Evolutionary conservation across 1,140 invertebrate genomes (phyloP).

Genomic region (Bursaphelenchus mucronatus): DNA sequence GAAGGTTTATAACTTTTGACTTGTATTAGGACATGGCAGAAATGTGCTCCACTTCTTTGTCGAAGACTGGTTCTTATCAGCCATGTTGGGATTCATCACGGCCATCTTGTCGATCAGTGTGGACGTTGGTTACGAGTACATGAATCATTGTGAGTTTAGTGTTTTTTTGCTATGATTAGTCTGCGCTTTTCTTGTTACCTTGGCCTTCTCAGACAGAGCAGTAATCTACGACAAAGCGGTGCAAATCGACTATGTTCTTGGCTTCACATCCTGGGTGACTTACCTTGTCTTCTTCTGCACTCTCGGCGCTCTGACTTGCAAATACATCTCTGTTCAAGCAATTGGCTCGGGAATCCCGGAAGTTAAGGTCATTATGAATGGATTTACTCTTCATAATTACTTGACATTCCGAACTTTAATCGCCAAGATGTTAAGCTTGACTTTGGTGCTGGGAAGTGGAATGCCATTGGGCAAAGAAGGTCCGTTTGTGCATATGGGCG

Average conservation of each 20-base stretch:
- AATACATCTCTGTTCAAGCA: constrained; percentile 53
- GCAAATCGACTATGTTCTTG: constrained; percentile 34
- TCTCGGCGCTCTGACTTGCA: constrained; percentile 50
- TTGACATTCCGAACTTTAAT: constrained; percentile 88
- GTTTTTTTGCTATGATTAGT: background rate
- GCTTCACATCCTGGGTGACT: constrained; percentile 49
- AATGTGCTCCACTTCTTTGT: constrained; percentile 58
- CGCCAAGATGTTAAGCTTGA: constrained; percentile 88
- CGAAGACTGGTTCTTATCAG: constrained; percentile 58
- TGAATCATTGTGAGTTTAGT: constrained; percentile 47
- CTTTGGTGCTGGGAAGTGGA: constrained; percentile 87
- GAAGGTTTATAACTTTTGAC: background rate
- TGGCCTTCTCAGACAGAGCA: constrained; percentile 50
- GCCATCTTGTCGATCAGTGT: constrained; percentile 56
- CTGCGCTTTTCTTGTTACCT: background rate
- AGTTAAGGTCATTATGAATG: constrained; percentile 95
- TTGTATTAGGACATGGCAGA: constrained; percentile 44
- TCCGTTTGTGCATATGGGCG: constrained; percentile 60
- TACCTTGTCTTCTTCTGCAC: constrained; percentile 51
- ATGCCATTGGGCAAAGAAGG: constrained; percentile 82
- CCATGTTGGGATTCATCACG: constrained; percentile 56
- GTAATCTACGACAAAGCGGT: constrained; percentile 48
- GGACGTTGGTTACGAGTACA: constrained; percentile 54
- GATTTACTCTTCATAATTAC: constrained; percentile 93
- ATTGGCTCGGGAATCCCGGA: constrained; percentile 74